phyloP scores from a whole-genome alignment of 2,888 invertebrate species.

The Melanophora roralis region DNA sequence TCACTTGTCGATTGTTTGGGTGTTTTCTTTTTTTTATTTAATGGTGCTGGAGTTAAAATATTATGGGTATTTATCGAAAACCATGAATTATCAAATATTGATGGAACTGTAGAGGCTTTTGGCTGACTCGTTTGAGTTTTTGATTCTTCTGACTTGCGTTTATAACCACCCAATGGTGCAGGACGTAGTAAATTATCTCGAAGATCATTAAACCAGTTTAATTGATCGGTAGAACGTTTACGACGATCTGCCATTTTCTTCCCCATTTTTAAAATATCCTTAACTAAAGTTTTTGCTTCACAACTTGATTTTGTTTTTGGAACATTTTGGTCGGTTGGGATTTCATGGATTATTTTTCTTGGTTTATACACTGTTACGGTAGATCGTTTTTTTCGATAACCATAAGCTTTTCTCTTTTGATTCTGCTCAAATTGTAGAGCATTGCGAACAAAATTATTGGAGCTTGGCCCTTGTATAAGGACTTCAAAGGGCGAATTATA shows the following conservation, averaged over 20 bases:
- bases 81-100: constrained; percentile 59
- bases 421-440: constrained; percentile 74
- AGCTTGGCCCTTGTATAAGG: constrained; percentile 75
- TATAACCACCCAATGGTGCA: constrained; percentile 68
- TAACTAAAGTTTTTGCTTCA: neutral
- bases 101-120: neutral
- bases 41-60: constrained; percentile 61
- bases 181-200: constrained; percentile 70
- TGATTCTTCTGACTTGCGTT: neutral
- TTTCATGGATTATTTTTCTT: constrained; percentile 3
- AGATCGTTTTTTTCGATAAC: constrained; percentile 69
- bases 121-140: neutral
- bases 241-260: constrained; percentile 52
- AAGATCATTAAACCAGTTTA: constrained; percentile 74
- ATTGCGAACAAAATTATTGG: constrained; percentile 73
- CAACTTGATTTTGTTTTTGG: neutral
- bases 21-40: constrained; percentile 48
- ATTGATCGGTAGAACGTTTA: constrained; percentile 68
- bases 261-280: neutral
- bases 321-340: neutral
- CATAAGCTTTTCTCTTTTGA: constrained; percentile 18
- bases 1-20: neutral
- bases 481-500: constrained; percentile 73
- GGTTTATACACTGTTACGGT: constrained; percentile 75
- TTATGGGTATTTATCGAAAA: constrained; percentile 53